Evolutionary conservation across 2,113 vertebrate species (phyloP).

Genomic region (Semnornis frantzii): DNA sequence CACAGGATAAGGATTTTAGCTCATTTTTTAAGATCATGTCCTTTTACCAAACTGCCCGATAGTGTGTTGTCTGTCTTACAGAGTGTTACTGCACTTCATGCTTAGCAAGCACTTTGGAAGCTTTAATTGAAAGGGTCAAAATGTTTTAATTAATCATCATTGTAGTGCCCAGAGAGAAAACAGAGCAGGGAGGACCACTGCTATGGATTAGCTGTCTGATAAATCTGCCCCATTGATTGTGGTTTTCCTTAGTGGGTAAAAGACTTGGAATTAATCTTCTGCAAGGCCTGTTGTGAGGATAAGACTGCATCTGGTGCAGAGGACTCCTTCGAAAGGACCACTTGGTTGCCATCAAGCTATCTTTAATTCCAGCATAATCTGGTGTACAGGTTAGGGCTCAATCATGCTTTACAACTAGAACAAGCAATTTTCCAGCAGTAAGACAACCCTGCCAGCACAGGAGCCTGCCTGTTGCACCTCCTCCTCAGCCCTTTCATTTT

Average conservation of each 20-base stretch:
- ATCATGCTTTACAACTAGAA: neutral
- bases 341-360: neutral
- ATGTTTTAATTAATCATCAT: neutral
- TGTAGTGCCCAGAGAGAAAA: neutral
- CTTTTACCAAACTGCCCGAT: neutral
- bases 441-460: neutral
- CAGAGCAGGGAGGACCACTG: fast-evolving
- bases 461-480: neutral
- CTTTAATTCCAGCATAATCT: neutral
- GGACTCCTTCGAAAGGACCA: neutral
- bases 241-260: neutral
- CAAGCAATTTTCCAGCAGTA: neutral
- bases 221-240: neutral
- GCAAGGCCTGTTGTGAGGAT: neutral
- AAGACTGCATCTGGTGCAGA: fast-evolving
- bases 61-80: neutral
- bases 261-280: neutral
- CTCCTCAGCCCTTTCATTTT: neutral
- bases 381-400: neutral
- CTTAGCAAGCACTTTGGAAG: neutral
- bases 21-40: neutral
- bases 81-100: neutral
- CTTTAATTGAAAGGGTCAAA: neutral
- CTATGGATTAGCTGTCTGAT: neutral
- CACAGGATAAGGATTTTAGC: neutral